Evolutionary conservation across 1,140 invertebrate genomes (phyloP).

Genomic region (Drosophila simulans): DNA sequence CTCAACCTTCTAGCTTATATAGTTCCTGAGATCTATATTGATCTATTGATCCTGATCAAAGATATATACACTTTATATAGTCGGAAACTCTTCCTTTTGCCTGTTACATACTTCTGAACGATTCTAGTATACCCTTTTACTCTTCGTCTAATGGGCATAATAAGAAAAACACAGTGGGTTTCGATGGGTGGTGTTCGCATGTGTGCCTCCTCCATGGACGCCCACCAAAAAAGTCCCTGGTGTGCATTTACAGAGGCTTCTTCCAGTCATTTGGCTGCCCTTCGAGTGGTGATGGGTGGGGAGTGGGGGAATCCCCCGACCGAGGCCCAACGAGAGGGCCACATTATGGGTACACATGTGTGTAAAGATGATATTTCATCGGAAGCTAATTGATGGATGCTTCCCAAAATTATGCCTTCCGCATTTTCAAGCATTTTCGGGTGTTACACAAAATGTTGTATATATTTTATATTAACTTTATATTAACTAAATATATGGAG

Average conservation of each 20-base stretch:
- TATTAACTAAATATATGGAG: too few relatives aligned
- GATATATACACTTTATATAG: too few relatives aligned
- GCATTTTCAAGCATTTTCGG: conserved; percentile 9
- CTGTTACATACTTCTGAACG: too few relatives aligned
- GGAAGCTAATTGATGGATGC: conserved; percentile 40
- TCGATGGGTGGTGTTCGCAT: conserved; percentile 3
- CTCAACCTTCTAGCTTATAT: too few relatives aligned
- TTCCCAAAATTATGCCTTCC: conserved; percentile 24
- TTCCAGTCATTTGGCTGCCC: conserved; percentile 47
- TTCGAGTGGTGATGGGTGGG: neutral
- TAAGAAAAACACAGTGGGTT: neutral
- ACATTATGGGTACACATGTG: neutral
- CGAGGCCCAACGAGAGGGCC: neutral
- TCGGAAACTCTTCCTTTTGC: too few relatives aligned
- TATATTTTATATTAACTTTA: too few relatives aligned
- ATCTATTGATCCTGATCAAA: too few relatives aligned
- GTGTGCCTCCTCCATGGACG: conserved; percentile 6
- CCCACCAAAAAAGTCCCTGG: conserved; percentile 48
- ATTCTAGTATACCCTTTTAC: too few relatives aligned
- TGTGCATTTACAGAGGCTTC: conserved; percentile 69
- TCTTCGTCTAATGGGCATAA: too few relatives aligned
- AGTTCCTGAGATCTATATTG: too few relatives aligned
- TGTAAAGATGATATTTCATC: conserved; percentile 23
- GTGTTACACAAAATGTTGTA: too few relatives aligned
- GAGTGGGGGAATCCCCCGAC: neutral